Conservation (phyloP, 2,888 invertebrate genomes). For the Drosophila ezoana region DNA sequence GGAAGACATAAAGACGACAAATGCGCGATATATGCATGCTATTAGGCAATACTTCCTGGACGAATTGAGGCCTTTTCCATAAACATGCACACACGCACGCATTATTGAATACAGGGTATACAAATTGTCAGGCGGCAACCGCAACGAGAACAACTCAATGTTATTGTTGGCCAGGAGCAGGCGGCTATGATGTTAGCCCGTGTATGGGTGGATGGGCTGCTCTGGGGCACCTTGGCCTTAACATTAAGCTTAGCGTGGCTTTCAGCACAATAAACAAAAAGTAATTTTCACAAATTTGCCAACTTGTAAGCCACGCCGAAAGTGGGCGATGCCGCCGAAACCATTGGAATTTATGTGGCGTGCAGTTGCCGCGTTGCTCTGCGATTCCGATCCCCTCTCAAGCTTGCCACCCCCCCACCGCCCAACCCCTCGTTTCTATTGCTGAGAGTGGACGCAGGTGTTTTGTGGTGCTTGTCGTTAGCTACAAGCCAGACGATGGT, state of each 20-base stretch:
- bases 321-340: conserved; percentile 59
- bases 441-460: conserved; percentile 82
- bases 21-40: no score
- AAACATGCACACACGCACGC: no score
- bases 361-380: conserved; percentile 51
- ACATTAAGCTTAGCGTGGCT: conserved; percentile 71
- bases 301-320: conserved; percentile 79
- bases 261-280: conserved; percentile 82
- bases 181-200: background rate
- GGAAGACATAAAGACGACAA: no score
- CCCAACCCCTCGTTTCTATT: conserved; percentile 1
- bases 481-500: conserved; percentile 65
- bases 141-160: conserved; percentile 64
- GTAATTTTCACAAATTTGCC: conserved; percentile 84
- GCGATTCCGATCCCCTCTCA: no score
- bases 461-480: conserved; percentile 54
- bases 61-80: background rate
- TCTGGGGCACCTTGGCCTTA: conserved; percentile 67
- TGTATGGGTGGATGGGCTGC: conserved; percentile 22
- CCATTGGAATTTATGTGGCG: conserved; percentile 83
- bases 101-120: conserved; percentile 17
- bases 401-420: no score
- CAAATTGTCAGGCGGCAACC: conserved; percentile 32
- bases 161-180: conserved; percentile 53
- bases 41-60: background rate